phyloP scores from a whole-genome alignment of 1,140 invertebrate species.

The Drosophila cardini region DNA sequence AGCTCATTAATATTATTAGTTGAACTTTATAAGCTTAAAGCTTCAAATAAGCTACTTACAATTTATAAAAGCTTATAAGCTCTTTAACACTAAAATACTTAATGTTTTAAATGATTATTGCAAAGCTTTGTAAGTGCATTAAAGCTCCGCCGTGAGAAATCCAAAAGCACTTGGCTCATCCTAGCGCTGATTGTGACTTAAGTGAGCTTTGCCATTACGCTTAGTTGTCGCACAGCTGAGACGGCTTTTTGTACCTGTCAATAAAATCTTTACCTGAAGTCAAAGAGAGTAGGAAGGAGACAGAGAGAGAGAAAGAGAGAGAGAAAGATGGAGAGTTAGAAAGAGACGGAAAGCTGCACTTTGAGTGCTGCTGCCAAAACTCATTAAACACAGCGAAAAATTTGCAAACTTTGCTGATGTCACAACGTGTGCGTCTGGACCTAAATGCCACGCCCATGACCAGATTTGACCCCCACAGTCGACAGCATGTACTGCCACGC shows the following conservation, averaged over 20 bases:
- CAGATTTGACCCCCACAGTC: constrained; percentile 4
- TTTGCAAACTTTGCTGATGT: constrained; percentile 33
- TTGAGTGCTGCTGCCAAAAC: constrained; percentile 53
- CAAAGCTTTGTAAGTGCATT: constrained; percentile 17
- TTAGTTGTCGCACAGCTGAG: constrained; percentile 33
- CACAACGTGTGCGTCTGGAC: constrained; percentile 15
- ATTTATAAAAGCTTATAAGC: too few relatives aligned
- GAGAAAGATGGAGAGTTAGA: neutral
- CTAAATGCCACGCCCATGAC: constrained; percentile 14
- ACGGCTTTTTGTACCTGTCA: constrained; percentile 28
- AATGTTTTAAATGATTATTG: too few relatives aligned
- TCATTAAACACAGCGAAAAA: constrained; percentile 43
- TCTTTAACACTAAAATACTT: too few relatives aligned
- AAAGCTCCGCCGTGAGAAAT: constrained; percentile 6
- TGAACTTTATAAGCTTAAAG: too few relatives aligned
- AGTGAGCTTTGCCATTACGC: constrained; percentile 49
- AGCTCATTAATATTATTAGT: too few relatives aligned
- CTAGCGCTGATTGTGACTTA: constrained; percentile 20
- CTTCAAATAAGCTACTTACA: too few relatives aligned
- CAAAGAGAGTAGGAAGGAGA: too few relatives aligned
- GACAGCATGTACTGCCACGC: neutral
- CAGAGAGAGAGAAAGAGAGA: neutral
- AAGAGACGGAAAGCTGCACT: constrained; percentile 20
- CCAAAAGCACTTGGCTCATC: constrained; percentile 4
- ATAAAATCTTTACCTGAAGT: constrained; percentile 17